A percentile compares a stretch with the other conserved stretches of the same genome.
Evolutionary conservation across 2,113 vertebrate genomes (phyloP).

Genomic region (Anser brachyrhynchus): DNA sequence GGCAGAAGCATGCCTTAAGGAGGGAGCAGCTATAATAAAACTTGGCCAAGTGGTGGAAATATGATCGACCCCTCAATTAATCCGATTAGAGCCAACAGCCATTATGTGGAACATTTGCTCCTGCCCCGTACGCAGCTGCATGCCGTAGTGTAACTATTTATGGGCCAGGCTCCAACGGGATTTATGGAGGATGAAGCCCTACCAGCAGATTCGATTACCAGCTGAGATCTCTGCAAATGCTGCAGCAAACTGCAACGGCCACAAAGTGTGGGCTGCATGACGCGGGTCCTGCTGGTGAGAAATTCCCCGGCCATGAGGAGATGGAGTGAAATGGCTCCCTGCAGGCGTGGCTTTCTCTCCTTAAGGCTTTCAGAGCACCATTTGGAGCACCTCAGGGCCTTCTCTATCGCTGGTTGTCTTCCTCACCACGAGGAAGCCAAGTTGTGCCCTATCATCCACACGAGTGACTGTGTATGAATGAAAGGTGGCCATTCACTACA

Average conservation of each 20-base stretch:
- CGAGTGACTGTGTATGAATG: background rate
- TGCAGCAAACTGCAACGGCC: constrained; percentile 48
- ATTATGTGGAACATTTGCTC: constrained; percentile 66
- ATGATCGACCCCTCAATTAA: constrained; percentile 48
- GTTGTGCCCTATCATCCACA: background rate
- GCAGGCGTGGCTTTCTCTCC: background rate
- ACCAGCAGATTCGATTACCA: constrained; percentile 61
- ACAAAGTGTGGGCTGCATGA: constrained; percentile 24
- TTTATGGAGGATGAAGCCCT: constrained; percentile 6
- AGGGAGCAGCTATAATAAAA: constrained; percentile 69
- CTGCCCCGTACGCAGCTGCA: constrained; percentile 30
- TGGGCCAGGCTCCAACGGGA: constrained; percentile 65
- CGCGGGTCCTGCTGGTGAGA: background rate
- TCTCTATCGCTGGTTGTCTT: background rate
- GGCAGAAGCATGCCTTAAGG: background rate
- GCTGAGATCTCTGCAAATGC: background rate
- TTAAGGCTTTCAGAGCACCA: background rate
- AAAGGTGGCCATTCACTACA: background rate
- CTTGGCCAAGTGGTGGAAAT: constrained; percentile 68
- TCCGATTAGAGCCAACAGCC: constrained; percentile 58
- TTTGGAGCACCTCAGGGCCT: background rate
- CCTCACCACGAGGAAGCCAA: background rate
- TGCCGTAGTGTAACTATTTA: constrained; percentile 67
- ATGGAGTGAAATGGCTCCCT: background rate
- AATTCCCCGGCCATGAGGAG: constrained; percentile 44